Evolutionary conservation across 2,888 invertebrate genomes (phyloP).

Genomic region (Catocala sponsa): DNA sequence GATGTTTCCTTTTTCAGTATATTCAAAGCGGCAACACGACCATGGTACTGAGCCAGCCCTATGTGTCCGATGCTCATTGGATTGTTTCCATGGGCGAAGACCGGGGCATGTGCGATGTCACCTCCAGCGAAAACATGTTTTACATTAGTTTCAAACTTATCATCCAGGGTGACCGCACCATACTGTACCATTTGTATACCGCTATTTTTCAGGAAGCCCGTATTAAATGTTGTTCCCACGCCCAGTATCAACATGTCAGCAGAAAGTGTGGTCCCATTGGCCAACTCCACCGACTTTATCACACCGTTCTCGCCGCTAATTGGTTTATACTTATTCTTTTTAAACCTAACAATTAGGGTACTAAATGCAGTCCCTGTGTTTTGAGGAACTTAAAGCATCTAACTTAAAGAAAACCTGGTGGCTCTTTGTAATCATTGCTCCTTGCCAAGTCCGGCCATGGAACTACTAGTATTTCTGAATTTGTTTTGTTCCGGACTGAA

Average conservation of each 20-base stretch:
- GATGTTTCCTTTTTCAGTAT: conserved; percentile 91
- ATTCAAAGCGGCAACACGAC: conserved; percentile 94
- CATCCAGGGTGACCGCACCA: conserved; percentile 90
- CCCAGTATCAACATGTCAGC: conserved; percentile 96
- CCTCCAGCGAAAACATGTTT: conserved; percentile 96
- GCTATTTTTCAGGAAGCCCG: conserved; percentile 93
- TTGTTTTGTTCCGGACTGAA: too few relatives aligned
- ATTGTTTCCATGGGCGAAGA: conserved; percentile 89
- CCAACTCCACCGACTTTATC: conserved; percentile 91
- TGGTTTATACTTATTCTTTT: too few relatives aligned
- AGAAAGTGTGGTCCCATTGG: conserved; percentile 90
- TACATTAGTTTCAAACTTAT: conserved; percentile 93
- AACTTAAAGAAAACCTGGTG: too few relatives aligned
- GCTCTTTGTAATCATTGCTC: too few relatives aligned
- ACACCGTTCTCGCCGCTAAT: conserved; percentile 87
- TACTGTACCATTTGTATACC: conserved; percentile 90
- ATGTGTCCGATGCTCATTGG: conserved; percentile 95
- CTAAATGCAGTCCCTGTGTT: too few relatives aligned
- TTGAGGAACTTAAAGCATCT: too few relatives aligned
- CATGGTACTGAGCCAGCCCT: conserved; percentile 97
- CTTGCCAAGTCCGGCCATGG: too few relatives aligned
- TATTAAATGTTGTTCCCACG: conserved; percentile 94
- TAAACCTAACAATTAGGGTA: too few relatives aligned
- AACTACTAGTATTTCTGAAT: too few relatives aligned
- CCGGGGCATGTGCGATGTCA: conserved; percentile 96